These are phyloP conservation scores for Heliconius erato DNA, from an alignment of 2,888 invertebrate species.

Conservation along the genomic window DNA sequence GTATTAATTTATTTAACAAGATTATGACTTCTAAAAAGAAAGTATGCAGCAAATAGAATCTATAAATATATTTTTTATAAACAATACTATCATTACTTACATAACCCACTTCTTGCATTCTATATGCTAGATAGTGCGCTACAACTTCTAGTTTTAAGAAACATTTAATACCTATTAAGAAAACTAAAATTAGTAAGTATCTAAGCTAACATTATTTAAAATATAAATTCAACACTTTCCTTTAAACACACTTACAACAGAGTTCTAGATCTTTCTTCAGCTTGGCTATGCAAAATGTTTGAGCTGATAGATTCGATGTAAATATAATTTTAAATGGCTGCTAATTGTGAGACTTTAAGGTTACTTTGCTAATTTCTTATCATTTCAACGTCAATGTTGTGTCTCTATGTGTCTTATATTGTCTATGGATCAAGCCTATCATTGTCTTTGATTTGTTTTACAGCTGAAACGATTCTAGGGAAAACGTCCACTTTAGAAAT, in stretches of 20 bases:
- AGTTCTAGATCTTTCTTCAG: conserved; percentile 52
- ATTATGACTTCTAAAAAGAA: not conserved
- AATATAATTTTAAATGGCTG: conserved; percentile 72
- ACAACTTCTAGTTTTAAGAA: not conserved
- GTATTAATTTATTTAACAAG: no score
- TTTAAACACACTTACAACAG: conserved; percentile 25
- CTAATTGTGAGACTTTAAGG: conserved; percentile 60
- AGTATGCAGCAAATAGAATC: not conserved
- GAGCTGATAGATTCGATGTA: conserved; percentile 66
- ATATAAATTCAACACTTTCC: conserved; percentile 25
- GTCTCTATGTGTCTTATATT: conserved; percentile 62
- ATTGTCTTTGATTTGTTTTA: conserved; percentile 63
- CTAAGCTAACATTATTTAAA: conserved; percentile 26
- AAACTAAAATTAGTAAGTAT: conserved; percentile 11
- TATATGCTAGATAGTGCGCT: conserved; percentile 24
- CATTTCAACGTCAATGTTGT: conserved; percentile 82
- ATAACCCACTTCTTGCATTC: conserved; percentile 20
- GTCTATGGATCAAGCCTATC: conserved; percentile 44
- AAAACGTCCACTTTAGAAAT: conserved; percentile 93
- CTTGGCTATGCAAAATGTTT: conserved; percentile 62
- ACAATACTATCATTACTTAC: not conserved
- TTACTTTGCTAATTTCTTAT: conserved; percentile 80
- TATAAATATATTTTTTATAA: not conserved
- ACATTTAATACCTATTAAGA: not conserved
- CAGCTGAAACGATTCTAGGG: conserved; percentile 93